phyloP scores from a whole-genome alignment of 1,140 invertebrate genomes.

The Halesus radiatus region DNA sequence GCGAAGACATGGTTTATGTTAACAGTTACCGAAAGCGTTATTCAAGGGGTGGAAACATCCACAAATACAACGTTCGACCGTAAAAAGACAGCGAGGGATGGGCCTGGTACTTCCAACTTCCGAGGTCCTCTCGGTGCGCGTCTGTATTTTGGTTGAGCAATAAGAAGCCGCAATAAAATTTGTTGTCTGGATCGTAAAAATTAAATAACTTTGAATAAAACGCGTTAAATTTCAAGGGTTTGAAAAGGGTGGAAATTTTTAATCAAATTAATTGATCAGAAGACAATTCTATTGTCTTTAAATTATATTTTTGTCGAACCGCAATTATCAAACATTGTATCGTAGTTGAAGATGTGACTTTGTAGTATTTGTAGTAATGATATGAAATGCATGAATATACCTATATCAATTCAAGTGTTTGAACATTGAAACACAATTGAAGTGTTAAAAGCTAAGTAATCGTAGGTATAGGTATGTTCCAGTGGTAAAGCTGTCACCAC shows the following conservation, averaged over 20 bases:
- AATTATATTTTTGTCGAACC: too few species aligned
- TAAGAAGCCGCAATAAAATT: conserved; percentile 44
- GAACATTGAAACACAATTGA: too few species aligned
- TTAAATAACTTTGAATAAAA: conserved; percentile 27
- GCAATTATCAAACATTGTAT: too few species aligned
- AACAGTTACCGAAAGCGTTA: conserved; percentile 40
- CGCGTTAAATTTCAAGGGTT: not conserved
- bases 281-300: not conserved
- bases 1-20: conserved; percentile 51
- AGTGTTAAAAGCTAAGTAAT: too few species aligned
- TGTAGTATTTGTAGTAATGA: too few species aligned
- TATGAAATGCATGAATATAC: too few species aligned
- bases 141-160: conserved; percentile 26
- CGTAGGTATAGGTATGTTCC: too few species aligned
- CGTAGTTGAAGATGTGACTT: too few species aligned
- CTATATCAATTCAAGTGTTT: too few species aligned
- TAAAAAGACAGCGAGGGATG: conserved; percentile 21
- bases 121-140: too few species aligned
- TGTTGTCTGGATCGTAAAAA: conserved; percentile 36
- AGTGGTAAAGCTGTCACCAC: too few species aligned
- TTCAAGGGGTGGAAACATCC: conserved; percentile 23
- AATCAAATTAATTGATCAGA: conserved; percentile 14
- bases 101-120: not conserved
- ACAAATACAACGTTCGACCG: conserved; percentile 10
- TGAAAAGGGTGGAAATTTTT: not conserved